phyloP scores from a whole-genome alignment of 2,888 invertebrate species.

The Hipparchia sbordonii region DNA sequence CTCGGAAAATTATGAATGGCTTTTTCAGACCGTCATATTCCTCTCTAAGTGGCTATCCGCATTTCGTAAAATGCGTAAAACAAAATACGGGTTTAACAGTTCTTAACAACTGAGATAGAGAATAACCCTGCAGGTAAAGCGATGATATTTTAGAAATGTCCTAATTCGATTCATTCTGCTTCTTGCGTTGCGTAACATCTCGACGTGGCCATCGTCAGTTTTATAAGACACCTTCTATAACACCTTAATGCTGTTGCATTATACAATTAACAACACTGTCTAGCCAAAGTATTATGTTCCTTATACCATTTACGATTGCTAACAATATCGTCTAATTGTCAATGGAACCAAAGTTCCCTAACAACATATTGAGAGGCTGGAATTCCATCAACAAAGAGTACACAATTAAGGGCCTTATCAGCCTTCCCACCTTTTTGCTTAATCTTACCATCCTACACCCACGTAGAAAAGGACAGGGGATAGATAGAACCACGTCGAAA shows the following conservation, averaged over 20 bases:
- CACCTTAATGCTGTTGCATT: not conserved
- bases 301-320: slow-evolving; percentile 9
- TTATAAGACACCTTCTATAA: not conserved
- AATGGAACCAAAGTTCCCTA: slow-evolving; percentile 42
- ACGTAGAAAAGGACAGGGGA: slow-evolving; percentile 58
- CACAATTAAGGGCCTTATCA: slow-evolving; percentile 57
- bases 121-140: not conserved
- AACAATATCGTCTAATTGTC: slow-evolving; percentile 22
- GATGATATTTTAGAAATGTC: not conserved
- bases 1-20: no score
- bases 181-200: not conserved
- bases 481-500: slow-evolving; percentile 44
- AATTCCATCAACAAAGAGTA: slow-evolving; percentile 55
- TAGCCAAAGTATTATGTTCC: not conserved
- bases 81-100: no score
- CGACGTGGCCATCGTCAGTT: slow-evolving; percentile 1
- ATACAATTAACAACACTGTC: not conserved
- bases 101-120: not conserved
- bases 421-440: slow-evolving; percentile 58
- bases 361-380: slow-evolving; percentile 50
- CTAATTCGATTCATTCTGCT: not conserved
- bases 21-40: no score
- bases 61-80: no score
- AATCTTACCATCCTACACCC: slow-evolving; percentile 59
- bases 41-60: no score